Conservation (phyloP, 1,140 invertebrate species). For the Myzus persicae region DNA sequence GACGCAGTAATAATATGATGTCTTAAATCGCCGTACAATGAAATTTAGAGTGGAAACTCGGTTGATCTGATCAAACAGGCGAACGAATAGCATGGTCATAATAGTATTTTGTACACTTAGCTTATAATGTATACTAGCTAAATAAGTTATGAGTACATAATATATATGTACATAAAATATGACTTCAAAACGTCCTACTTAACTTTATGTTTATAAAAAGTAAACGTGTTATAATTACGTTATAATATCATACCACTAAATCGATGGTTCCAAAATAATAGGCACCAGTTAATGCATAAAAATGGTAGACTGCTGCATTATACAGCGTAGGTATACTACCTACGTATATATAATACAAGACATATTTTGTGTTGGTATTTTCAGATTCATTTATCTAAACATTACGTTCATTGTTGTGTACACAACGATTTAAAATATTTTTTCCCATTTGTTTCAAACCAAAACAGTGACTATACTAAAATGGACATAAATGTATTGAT, state of each 20-base stretch:
- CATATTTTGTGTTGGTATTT: background rate
- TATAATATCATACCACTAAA: no score
- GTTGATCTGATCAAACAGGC: no score
- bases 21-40: no score
- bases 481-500: background rate
- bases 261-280: no score
- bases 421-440: background rate
- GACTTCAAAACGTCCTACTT: background rate
- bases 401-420: background rate
- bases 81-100: no score
- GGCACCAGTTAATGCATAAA: background rate
- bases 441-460: background rate
- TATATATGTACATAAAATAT: background rate
- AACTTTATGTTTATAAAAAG: no score
- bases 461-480: background rate
- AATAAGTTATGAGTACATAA: no score
- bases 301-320: background rate
- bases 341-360: background rate
- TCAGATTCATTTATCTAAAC: background rate
- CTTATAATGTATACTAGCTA: background rate
- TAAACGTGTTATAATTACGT: no score
- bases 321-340: no score
- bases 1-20: background rate
- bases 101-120: background rate
- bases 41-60: background rate